phyloP scores from a whole-genome alignment of 2,113 vertebrate genomes.

The Tachuris rubrigastra region DNA sequence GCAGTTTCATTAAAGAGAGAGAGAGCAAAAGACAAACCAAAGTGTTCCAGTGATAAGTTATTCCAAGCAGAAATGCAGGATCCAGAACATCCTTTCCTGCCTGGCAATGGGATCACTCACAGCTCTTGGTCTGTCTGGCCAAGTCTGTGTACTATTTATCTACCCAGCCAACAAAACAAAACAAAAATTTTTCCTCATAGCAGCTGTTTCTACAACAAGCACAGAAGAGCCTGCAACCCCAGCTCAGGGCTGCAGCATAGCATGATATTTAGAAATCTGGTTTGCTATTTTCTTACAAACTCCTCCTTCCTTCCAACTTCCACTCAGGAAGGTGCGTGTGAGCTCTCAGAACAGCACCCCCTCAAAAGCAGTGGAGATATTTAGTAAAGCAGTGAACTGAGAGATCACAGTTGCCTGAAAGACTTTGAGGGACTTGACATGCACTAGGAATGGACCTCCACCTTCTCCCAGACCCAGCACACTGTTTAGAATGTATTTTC shows the following conservation, averaged over 20 bases:
- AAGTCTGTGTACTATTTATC: not conserved
- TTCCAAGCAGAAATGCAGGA: not conserved
- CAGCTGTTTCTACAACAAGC: not conserved
- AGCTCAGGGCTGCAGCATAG: not conserved
- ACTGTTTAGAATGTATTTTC: not conserved
- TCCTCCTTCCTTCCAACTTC: not conserved
- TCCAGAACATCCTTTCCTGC: not conserved
- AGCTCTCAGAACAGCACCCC: not conserved
- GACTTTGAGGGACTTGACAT: accelerated
- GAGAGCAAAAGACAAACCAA: not conserved
- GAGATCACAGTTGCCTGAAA: not conserved
- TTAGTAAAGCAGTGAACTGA: not conserved
- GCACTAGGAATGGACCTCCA: not conserved
- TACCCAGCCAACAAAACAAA: not conserved
- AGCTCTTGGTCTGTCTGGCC: not conserved
- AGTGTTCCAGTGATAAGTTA: not conserved
- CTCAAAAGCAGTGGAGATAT: not conserved
- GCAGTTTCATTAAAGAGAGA: not conserved
- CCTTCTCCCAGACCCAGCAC: not conserved
- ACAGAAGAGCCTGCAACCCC: not conserved
- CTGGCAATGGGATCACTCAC: not conserved
- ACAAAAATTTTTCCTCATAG: not conserved
- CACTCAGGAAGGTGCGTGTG: not conserved
- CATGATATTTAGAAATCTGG: not conserved
- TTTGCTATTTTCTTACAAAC: not conserved